These are phyloP conservation scores for Taenioides sp. DNA, from an alignment of 2,797 vertebrate genomes.

Conservation along the genomic window DNA sequence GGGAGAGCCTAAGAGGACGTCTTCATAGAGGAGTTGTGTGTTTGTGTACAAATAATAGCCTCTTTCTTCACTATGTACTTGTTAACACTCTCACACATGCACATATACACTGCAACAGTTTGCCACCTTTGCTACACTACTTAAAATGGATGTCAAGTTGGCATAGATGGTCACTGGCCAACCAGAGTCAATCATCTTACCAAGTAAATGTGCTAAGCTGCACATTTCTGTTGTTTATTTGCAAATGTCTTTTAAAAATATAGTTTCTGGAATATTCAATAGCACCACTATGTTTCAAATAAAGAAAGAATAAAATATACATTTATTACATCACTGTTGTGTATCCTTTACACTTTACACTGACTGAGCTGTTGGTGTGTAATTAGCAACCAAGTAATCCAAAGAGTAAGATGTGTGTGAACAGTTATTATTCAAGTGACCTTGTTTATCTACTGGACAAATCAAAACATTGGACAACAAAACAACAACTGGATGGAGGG, in stretches of 20 bases:
- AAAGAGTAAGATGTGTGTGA: slow-evolving; percentile 26
- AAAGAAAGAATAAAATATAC: no score
- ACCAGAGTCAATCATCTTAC: neutral
- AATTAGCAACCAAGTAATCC: neutral
- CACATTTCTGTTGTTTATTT: neutral
- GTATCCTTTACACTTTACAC: no score
- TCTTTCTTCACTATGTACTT: slow-evolving; percentile 36
- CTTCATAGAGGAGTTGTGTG: slow-evolving; percentile 58
- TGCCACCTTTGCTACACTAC: slow-evolving; percentile 16
- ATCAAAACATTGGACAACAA: slow-evolving; percentile 31
- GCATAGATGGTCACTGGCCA: neutral
- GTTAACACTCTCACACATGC: slow-evolving; percentile 11
- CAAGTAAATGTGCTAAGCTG: neutral
- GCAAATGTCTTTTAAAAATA: neutral
- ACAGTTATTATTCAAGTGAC: slow-evolving; percentile 22
- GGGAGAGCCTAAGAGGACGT: slow-evolving; percentile 35
- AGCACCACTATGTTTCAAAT: no score
- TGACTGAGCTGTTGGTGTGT: neutral
- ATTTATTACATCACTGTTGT: no score
- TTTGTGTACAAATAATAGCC: slow-evolving; percentile 45
- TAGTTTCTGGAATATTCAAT: neutral
- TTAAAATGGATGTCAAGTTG: neutral
- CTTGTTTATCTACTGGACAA: slow-evolving; percentile 34
- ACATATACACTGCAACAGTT: slow-evolving; percentile 7
- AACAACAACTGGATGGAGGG: slow-evolving; percentile 39